Evolutionary conservation across 2,797 vertebrate genomes (phyloP), one percentile per base, ranked within the genome.

Genomic region (Schizopygopsis pylzovi): DNA sequence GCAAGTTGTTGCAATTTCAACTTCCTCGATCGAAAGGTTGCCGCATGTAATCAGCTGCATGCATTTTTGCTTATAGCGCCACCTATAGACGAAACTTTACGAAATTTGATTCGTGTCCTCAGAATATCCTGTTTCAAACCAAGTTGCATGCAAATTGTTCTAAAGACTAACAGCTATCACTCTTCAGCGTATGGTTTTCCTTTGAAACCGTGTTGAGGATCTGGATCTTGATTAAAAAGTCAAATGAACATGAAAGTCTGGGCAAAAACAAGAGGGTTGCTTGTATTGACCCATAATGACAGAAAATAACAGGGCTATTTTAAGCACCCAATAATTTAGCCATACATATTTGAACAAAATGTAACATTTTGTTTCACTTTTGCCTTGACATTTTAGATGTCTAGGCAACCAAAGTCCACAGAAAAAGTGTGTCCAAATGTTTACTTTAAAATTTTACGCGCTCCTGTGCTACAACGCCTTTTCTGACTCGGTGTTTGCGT

Each of bases 381-480:
- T 59, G 75, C 20, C 39, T 25, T 25, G 37, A 41, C 13, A 78
- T 78, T 71, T 71, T 10, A 45, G 39, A 13, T 71, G 1, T 76
- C 73, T 11, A 52, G 5, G 4, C 37, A 41, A 41, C 54, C 20
- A 15, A 78, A 8, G 6, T 11, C 20, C 11, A 77, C 11, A 4
- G 37, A 22, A 59, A 52, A 56, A 59, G 6, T 43, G 25, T 67
- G 59, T 16, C 13, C 43, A n/a, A 28, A 9, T 28, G 56, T 63
- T 79, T 43, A 22, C 18, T 52, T 54, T 41, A 81, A 20, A 13
- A 72, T 41, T 72, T 59, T 20, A 41, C 68, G 61, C 81, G 25
- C 41, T 61, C 28, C 8, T n/a, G 37, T n/a, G 43, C 22, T 77
- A 25, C n/a, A 67, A 39, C 28, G 22, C 45, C 15, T 54, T 13